phyloP scores from a whole-genome alignment of 2,797 vertebrate genomes.

The Gymnocypris eckloni region DNA sequence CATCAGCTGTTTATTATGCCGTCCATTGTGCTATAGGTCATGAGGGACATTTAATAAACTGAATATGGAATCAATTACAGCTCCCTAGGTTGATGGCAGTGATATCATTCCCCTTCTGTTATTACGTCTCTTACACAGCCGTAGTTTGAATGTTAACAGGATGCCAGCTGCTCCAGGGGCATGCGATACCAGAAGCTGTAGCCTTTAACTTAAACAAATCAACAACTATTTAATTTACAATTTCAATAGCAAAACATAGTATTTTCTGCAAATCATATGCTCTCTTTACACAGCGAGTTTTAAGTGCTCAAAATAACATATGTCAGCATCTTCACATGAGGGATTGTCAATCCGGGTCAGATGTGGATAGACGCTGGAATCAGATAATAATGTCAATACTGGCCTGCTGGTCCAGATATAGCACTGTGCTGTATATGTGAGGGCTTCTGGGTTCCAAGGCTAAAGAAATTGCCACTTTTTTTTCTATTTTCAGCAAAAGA shows the following conservation, averaged over 20 bases:
- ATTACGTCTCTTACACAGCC: background rate
- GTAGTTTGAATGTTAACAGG: background rate
- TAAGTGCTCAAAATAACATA: background rate
- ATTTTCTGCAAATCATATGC: background rate
- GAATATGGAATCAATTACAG: slow-evolving; percentile 2
- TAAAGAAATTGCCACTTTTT: background rate
- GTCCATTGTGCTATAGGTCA: background rate
- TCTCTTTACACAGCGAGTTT: background rate
- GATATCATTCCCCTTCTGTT: background rate
- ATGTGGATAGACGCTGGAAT: background rate
- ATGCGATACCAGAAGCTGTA: background rate
- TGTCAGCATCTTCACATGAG: background rate
- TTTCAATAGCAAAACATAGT: background rate
- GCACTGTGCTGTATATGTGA: no score
- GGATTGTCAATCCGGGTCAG: background rate
- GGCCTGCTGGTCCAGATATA: background rate
- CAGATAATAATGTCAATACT: background rate
- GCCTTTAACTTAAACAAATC: background rate
- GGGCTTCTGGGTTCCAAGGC: background rate
- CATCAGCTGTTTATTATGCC: background rate
- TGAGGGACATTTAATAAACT: slow-evolving; percentile 1
- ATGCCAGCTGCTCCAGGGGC: background rate
- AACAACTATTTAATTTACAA: no score
- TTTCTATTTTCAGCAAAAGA: background rate
- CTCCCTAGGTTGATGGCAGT: background rate